Evolutionary conservation across 1,140 invertebrate genomes (phyloP).

Genomic region (Pinna nobilis): DNA sequence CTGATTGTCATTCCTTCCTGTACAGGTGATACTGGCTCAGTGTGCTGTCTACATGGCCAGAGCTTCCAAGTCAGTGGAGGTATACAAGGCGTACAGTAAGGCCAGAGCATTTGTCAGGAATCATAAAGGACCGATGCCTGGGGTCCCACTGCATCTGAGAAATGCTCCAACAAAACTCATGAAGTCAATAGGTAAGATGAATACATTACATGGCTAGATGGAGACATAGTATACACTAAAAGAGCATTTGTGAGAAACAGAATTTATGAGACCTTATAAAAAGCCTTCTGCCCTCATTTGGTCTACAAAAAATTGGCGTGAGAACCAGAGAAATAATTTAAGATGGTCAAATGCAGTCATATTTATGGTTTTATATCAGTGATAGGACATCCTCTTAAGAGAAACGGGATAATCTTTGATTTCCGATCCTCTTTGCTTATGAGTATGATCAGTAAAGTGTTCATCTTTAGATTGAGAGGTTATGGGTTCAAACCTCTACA

Average conservation of each 20-base stretch:
- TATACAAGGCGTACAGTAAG: conserved; percentile 81
- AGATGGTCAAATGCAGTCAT: neutral
- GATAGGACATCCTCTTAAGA: neutral
- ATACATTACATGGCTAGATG: neutral
- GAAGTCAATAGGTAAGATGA: conserved; percentile 80
- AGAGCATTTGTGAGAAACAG: neutral
- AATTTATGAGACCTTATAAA: neutral
- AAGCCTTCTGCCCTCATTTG: neutral
- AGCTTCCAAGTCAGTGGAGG: conserved; percentile 84
- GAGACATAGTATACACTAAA: neutral
- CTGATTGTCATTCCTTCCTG: conserved; percentile 1
- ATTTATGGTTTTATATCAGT: neutral
- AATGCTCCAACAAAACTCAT: conserved; percentile 88
- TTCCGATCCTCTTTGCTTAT: no score
- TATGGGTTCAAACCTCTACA: no score
- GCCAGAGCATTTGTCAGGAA: conserved; percentile 80
- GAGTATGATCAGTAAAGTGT: no score
- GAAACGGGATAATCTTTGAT: no score
- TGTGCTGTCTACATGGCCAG: conserved; percentile 85
- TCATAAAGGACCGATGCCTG: conserved; percentile 82
- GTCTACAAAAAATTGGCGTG: neutral
- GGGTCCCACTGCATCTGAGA: conserved; percentile 85
- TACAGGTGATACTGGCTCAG: conserved; percentile 82
- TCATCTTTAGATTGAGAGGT: no score
- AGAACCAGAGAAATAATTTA: no score